Evolutionary conservation across 2,888 invertebrate species (phyloP).

Genomic region (Cylloceria caligata): DNA sequence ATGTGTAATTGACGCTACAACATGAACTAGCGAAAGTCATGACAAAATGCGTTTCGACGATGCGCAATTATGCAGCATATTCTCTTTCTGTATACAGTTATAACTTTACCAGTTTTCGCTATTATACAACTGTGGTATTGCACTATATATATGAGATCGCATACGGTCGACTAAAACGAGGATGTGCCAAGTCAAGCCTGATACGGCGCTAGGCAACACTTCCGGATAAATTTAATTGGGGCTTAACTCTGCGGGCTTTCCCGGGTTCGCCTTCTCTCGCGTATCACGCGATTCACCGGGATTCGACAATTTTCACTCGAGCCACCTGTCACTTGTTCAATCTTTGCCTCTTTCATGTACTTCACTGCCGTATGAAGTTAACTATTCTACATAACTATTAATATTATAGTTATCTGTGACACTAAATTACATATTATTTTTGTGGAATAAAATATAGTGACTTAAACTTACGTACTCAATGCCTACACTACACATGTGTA

Average conservation of each 20-base stretch:
- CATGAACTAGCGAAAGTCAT: background rate
- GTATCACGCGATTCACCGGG: constrained; percentile 7
- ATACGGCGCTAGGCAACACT: constrained; percentile 15
- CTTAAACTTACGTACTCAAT: too few species aligned
- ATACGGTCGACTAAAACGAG: background rate
- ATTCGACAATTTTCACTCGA: constrained; percentile 15
- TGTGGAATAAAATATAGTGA: too few species aligned
- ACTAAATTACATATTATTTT: too few species aligned
- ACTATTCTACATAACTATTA: background rate
- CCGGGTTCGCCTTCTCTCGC: background rate
- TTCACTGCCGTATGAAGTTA: constrained; percentile 1
- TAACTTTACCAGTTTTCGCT: background rate
- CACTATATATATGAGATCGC: background rate
- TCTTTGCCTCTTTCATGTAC: background rate
- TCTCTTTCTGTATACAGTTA: background rate
- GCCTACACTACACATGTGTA: background rate
- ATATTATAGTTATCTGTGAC: background rate
- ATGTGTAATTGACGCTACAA: background rate
- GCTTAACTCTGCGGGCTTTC: constrained; percentile 24
- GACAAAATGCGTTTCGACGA: constrained; percentile 7
- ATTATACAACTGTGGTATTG: background rate
- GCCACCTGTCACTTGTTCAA: constrained; percentile 8
- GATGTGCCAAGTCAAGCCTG: constrained; percentile 12
- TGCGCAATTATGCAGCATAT: constrained; percentile 30
- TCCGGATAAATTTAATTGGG: constrained; percentile 51